A percentile compares a stretch with the other conserved stretches of the same genome.
Conservation (phyloP, 2,888 invertebrate species). For the Drosophila sordidapex region DNA sequence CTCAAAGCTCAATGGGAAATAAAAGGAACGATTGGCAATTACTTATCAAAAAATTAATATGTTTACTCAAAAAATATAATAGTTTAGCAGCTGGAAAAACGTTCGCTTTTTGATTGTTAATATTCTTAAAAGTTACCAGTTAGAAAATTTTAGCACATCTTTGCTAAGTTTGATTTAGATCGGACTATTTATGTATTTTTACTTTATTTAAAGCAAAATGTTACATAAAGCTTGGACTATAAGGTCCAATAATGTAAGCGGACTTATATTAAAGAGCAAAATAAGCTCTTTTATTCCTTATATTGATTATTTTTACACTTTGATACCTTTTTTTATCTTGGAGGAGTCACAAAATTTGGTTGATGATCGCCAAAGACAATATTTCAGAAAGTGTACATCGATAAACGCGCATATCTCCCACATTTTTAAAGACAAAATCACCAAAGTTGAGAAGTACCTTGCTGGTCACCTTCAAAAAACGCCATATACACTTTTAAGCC, state of each 20-base stretch:
- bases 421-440: not conserved
- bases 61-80: slow-evolving; percentile 7
- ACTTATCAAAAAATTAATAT: slow-evolving; percentile 16
- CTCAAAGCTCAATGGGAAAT: slow-evolving; percentile 9
- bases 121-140: not conserved
- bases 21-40: slow-evolving; percentile 7
- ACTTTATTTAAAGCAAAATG: not conserved
- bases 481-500: too few relatives aligned
- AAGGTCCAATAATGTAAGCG: not conserved
- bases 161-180: not conserved
- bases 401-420: not conserved
- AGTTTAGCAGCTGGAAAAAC: not conserved
- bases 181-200: not conserved
- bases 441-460: not conserved
- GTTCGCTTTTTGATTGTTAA: not conserved
- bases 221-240: too few relatives aligned
- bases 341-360: not conserved
- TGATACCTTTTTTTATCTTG: not conserved
- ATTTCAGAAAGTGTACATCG: not conserved
- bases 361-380: too few relatives aligned
- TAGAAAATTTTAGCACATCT: not conserved
- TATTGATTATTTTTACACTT: not conserved
- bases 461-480: not conserved
- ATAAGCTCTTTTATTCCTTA: not conserved
- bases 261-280: not conserved